Evolutionary conservation across 2,113 vertebrate genomes (phyloP).

Genomic region (Dinomys branickii): DNA sequence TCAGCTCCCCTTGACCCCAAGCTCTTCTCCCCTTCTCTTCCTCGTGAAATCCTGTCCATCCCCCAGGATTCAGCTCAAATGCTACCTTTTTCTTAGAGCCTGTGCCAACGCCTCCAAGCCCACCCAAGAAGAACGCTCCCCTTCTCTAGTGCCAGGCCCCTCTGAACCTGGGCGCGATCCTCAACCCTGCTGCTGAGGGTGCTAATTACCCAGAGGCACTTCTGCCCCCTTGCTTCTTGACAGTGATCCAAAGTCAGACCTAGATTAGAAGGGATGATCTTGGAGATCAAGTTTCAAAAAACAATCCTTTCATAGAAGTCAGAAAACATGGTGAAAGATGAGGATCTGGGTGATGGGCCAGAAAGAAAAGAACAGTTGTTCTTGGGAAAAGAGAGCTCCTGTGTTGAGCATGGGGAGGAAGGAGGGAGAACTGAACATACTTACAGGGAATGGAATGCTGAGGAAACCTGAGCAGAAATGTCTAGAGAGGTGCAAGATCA

Average conservation of each 20-base stretch:
- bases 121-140: background rate
- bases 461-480: conserved; percentile 55
- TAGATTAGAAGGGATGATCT: background rate
- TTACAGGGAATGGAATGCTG: conserved; percentile 23
- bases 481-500: background rate
- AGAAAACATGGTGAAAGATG: conserved; percentile 18
- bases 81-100: background rate
- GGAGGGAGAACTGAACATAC: background rate
- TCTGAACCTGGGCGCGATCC: accelerated
- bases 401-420: background rate
- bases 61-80: background rate
- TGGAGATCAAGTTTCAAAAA: conserved; percentile 64
- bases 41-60: background rate
- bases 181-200: background rate
- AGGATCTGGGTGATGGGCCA: background rate
- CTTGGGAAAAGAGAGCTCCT: conserved; percentile 14
- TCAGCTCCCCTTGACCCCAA: too few relatives aligned
- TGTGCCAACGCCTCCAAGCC: background rate
- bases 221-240: background rate
- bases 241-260: background rate
- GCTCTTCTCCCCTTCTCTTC: background rate
- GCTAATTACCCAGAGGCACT: background rate
- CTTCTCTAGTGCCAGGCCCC: background rate
- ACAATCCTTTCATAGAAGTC: background rate
- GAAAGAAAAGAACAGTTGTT: conserved; percentile 72